Evolutionary conservation across 2,797 vertebrate species (phyloP).

Genomic region (Myiotriccus ornatus): DNA sequence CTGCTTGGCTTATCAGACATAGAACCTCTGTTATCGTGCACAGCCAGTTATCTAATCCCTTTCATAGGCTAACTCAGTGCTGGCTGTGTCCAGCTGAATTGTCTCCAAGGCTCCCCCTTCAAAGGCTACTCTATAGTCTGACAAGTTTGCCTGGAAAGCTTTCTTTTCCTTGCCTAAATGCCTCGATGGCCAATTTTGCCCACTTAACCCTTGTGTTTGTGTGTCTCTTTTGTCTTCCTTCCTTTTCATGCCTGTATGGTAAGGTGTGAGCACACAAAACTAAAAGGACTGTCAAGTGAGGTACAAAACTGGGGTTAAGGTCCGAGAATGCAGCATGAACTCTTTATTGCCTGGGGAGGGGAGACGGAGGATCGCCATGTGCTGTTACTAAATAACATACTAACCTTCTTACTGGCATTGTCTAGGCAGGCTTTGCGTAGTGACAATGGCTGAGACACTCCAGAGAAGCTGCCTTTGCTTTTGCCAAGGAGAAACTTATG

Average conservation of each 20-base stretch:
- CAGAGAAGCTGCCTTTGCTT: not conserved
- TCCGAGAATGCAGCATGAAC: not conserved
- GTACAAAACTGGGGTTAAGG: not conserved
- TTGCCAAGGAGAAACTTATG: not conserved
- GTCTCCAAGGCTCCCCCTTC: not conserved
- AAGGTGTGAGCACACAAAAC: not conserved
- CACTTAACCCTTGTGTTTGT: not conserved
- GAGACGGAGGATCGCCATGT: not conserved
- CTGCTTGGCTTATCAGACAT: not conserved
- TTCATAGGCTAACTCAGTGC: not conserved
- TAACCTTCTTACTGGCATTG: not conserved
- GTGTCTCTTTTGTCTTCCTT: not conserved
- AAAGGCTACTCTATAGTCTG: not conserved
- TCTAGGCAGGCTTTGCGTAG: not conserved
- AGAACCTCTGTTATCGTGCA: not conserved
- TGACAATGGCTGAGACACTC: not conserved
- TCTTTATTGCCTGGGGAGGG: not conserved
- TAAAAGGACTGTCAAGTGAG: not conserved
- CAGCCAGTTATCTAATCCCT: not conserved
- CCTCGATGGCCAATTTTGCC: not conserved
- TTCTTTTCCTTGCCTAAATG: not conserved
- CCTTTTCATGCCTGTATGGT: rapidly evolving
- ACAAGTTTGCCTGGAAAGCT: not conserved
- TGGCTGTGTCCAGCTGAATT: not conserved
- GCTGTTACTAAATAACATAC: not conserved